Conservation (phyloP, 2,888 invertebrate species). For the Apodemia duryi region DNA sequence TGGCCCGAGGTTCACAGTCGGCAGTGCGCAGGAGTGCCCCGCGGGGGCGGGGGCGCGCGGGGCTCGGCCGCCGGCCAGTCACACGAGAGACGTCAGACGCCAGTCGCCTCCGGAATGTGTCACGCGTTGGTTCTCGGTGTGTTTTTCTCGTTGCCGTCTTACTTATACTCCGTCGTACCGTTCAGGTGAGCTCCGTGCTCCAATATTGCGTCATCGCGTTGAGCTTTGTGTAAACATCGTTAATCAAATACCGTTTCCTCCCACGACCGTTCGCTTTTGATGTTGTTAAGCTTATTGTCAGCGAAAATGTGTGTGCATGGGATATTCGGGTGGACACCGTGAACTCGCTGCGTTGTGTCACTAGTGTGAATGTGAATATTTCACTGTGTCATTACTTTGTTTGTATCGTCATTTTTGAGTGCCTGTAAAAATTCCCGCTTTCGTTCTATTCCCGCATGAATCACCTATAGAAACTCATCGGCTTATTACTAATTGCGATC, state of each 20-base stretch:
- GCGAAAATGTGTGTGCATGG: constrained; percentile 1
- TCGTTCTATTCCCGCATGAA: constrained; percentile 21
- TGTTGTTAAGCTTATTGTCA: constrained; percentile 20
- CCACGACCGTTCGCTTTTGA: constrained; percentile 15
- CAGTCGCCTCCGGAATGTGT: constrained; percentile 56
- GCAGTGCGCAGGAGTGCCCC: constrained; percentile 13
- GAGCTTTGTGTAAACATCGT: constrained; percentile 8
- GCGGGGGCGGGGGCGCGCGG: constrained; percentile 16
- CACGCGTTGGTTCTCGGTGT: constrained; percentile 70
- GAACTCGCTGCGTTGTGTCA: not conserved
- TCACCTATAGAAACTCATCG: constrained; percentile 25
- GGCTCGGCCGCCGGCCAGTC: too few relatives aligned
- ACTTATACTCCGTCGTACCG: constrained; percentile 65
- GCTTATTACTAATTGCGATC: constrained; percentile 35
- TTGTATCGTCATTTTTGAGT: not conserved
- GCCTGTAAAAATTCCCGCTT: not conserved
- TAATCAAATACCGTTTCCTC: constrained; percentile 11
- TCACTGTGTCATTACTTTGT: constrained; percentile 6
- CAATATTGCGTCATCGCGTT: constrained; percentile 17
- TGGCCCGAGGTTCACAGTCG: not conserved
- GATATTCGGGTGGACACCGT: constrained; percentile 7
- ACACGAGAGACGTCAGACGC: constrained; percentile 17
- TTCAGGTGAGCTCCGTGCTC: constrained; percentile 58
- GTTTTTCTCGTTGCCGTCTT: constrained; percentile 65
- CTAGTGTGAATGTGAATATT: not conserved